Conservation (phyloP, 23 tunicate genomes). For the Styela plicata region DNA sequence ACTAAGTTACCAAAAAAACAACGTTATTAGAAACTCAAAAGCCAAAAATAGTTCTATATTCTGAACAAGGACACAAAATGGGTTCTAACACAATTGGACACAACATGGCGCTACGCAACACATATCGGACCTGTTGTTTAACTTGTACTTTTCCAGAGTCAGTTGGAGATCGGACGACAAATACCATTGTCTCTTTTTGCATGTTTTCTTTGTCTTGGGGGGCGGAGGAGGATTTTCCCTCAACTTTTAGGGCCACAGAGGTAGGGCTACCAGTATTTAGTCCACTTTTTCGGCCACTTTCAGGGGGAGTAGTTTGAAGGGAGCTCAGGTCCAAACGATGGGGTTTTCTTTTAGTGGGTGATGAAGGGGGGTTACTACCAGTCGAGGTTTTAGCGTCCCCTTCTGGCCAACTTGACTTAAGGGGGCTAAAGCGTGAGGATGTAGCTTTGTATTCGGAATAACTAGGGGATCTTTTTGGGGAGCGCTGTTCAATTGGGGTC, state of each 20-base stretch:
- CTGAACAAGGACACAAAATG: background rate
- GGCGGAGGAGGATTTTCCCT: slow-evolving; percentile 10
- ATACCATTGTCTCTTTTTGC: slow-evolving; percentile 54
- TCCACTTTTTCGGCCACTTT: background rate
- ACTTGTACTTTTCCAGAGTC: slow-evolving; percentile 31
- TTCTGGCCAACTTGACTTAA: slow-evolving; percentile 2
- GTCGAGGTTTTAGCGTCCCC: too few species aligned
- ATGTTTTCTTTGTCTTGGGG: slow-evolving; percentile 36
- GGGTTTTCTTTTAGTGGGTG: slow-evolving; percentile 34
- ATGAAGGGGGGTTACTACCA: slow-evolving; percentile 16
- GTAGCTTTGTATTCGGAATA: background rate
- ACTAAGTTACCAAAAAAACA: too few species aligned
- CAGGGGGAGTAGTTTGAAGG: slow-evolving; percentile 1
- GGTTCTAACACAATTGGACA: background rate
- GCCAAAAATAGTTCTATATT: too few species aligned
- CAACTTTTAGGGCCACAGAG: slow-evolving; percentile 28
- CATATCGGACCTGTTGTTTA: slow-evolving; percentile 19
- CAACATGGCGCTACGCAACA: background rate
- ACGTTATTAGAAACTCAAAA: too few species aligned
- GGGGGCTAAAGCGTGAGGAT: background rate
- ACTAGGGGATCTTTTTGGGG: background rate
- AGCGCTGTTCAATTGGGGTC: slow-evolving; percentile 19
- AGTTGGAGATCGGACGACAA: slow-evolving; percentile 68
- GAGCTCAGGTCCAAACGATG: slow-evolving; percentile 27
- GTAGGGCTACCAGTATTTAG: slow-evolving; percentile 16